Base-by-base conservation (phyloP, 2,888 invertebrate species). In the Operophtera brumata region DNA sequence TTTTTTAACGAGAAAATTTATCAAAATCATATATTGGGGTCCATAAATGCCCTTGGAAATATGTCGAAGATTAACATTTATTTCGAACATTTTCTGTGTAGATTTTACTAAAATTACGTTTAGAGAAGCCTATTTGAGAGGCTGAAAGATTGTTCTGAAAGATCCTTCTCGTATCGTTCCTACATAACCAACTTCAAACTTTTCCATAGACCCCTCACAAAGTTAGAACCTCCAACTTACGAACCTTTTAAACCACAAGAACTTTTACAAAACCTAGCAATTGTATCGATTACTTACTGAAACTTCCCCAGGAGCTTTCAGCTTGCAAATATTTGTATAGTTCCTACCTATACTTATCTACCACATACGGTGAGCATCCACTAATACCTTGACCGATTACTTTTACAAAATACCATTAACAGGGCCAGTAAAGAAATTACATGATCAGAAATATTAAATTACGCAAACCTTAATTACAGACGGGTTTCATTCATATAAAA, bases 201-300 rank as follows among this genome's bases (percentile, higher is more conserved):
- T 48, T 32, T 37, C 51, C 47, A 55, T 45, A 58, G 42, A 52
- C 39, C 41, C 39, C 39, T 51, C 14, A 41, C 39, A 45, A 58
- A 59, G 54, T 59, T 59, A 52, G 20, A 3, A 20, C 45, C 45
- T 37, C 37, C 52, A 52, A 55, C 48, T 59, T 54, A 37, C 41
- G 35, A 54, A 58, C 58, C 58, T 59, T 59, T 59, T 42, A 34
- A 48, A 59, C 48, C 48, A 26, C 57, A 46, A 49, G 52, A 54
- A 54, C 51, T 59, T 59, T 45, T 49, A 55, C 46, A 59, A 59
- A 59, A 55, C 48, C 58, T 55, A 49, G 55, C 42, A 54, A 51
- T 49, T 52, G 46, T 59, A 59, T 59, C 48, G 59, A 59, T 55
- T 55, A 59, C 52, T 59, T 55, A 39, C 45, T 52, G 13, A 52